Conservation (phyloP, 2,113 vertebrate genomes). For the Circaetus gallicus region DNA sequence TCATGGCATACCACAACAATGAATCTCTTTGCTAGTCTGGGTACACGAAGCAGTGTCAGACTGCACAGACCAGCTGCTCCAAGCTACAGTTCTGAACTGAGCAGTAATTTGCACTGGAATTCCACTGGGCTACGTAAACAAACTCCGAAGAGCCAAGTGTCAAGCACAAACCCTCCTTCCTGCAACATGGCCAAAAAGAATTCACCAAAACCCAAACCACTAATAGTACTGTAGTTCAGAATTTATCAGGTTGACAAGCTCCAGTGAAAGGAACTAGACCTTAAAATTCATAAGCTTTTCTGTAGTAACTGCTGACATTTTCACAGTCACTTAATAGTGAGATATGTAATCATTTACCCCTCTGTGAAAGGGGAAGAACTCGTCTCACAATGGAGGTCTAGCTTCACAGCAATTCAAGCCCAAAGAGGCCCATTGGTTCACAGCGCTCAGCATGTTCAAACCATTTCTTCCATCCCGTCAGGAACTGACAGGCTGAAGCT, state of each 20-base stretch:
- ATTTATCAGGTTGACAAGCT: not conserved
- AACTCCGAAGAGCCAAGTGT: too few relatives aligned
- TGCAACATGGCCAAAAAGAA: too few relatives aligned
- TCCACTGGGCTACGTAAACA: accelerated
- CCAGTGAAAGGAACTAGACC: not conserved
- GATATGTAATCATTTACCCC: too few relatives aligned
- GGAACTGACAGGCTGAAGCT: not conserved
- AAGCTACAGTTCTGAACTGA: not conserved
- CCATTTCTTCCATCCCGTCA: too few relatives aligned
- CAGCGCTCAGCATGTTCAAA: not conserved
- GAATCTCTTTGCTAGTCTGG: not conserved
- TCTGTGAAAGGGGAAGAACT: not conserved
- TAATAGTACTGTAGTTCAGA: not conserved
- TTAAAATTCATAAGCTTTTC: not conserved
- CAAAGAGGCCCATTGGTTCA: not conserved
- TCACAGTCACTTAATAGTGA: not conserved
- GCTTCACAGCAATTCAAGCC: not conserved
- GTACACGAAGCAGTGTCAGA: not conserved
- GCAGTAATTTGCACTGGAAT: not conserved
- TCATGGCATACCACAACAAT: accelerated
- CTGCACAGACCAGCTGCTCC: not conserved
- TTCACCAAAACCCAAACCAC: not conserved
- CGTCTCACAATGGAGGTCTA: accelerated
- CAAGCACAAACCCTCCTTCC: not conserved
- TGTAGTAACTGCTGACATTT: not conserved